Conservation (phyloP, 2,888 invertebrate species). For the Parnassius orleans region DNA sequence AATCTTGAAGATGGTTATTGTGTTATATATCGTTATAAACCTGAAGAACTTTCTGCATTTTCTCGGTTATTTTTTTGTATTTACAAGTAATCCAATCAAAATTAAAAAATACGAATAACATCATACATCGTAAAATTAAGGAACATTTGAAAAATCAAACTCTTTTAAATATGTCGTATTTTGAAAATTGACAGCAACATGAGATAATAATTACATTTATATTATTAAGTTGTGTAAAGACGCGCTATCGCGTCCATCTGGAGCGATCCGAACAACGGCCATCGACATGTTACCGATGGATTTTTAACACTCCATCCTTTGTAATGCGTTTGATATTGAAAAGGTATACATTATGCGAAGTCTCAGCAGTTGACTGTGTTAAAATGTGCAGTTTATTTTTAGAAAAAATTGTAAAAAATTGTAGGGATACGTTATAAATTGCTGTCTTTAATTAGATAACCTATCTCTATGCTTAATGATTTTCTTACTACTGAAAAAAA, state of each 20-base stretch:
- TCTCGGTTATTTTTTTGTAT: too few relatives aligned
- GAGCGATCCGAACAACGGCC: constrained; percentile 3
- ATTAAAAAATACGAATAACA: too few relatives aligned
- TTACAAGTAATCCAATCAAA: too few relatives aligned
- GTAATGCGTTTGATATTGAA: constrained; percentile 7
- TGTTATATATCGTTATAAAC: too few relatives aligned
- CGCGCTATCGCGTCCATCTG: constrained; percentile 41
- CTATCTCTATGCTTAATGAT: too few relatives aligned
- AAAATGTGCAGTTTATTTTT: background rate
- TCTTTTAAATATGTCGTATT: constrained; percentile 13
- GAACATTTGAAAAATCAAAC: background rate
- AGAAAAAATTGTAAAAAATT: too few relatives aligned
- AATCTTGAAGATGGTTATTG: too few relatives aligned
- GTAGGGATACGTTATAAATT: background rate
- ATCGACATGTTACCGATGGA: constrained; percentile 24
- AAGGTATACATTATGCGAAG: constrained; percentile 2
- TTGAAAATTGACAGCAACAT: constrained; percentile 31
- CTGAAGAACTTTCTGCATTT: too few relatives aligned
- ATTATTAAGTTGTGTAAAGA: constrained; percentile 73
- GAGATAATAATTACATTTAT: constrained; percentile 60
- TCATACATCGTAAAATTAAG: too few relatives aligned
- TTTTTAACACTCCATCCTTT: constrained; percentile 23
- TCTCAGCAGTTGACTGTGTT: constrained; percentile 2
- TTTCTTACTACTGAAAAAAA: too few relatives aligned
- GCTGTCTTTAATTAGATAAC: background rate